Conservation (phyloP, 2,113 vertebrate species). For the Marmota monax region DNA sequence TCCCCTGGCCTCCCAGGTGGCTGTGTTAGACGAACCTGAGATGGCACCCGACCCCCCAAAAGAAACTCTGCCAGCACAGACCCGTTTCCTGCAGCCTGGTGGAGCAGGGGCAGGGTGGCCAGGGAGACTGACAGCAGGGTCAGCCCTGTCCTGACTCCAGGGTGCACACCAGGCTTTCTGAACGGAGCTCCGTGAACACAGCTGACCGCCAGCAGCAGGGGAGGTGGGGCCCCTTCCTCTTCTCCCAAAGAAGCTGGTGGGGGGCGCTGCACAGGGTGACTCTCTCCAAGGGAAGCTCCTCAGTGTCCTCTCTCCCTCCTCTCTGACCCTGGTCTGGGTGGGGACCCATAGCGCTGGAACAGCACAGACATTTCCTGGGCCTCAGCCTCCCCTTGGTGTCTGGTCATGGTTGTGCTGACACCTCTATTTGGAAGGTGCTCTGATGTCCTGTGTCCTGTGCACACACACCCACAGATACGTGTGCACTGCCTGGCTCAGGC, state of each 20-base stretch:
- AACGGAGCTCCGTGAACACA: background rate
- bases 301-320: background rate
- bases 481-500: rapidly evolving
- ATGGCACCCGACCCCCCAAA: background rate
- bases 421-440: background rate
- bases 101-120: background rate
- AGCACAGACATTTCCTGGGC: background rate
- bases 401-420: rapidly evolving
- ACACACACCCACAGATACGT: rapidly evolving
- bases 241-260: background rate
- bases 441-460: background rate
- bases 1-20: background rate
- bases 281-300: background rate
- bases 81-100: background rate
- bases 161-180: background rate
- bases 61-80: too few species aligned
- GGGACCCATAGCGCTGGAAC: background rate
- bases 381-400: too few species aligned
- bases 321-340: background rate
- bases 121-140: background rate
- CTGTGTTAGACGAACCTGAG: background rate
- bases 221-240: background rate
- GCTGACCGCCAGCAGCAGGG: background rate
- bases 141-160: background rate
- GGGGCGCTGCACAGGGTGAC: background rate